These are phyloP conservation scores for Drosophila tanythrix DNA, from an alignment of 2,888 invertebrate genomes.

Conservation along the genomic window DNA sequence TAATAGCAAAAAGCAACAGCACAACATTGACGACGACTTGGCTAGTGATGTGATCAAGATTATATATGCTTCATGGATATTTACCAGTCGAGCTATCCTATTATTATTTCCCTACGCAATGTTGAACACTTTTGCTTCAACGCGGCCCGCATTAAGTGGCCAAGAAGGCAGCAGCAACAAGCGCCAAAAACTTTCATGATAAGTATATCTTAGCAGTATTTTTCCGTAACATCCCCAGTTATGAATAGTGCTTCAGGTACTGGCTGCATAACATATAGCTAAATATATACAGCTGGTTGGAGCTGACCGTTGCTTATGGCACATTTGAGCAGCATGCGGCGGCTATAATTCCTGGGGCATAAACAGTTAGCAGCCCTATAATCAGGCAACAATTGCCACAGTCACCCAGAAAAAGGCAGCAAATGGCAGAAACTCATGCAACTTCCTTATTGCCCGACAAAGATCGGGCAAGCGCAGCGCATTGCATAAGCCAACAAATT, in stretches of 20 bases:
- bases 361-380: slow-evolving; percentile 60
- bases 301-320: slow-evolving; percentile 45
- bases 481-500: slow-evolving; percentile 61
- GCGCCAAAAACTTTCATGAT: neutral
- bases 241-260: slow-evolving; percentile 5
- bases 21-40: neutral
- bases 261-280: slow-evolving; percentile 18
- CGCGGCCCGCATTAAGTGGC: neutral
- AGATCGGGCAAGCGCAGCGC: slow-evolving; percentile 13
- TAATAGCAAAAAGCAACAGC: too few species aligned
- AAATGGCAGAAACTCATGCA: slow-evolving; percentile 4
- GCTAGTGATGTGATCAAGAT: neutral
- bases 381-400: slow-evolving; percentile 71
- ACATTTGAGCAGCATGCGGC: slow-evolving; percentile 39
- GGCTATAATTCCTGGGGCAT: slow-evolving; percentile 30
- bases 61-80: neutral
- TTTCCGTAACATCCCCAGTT: slow-evolving; percentile 21
- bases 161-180: neutral
- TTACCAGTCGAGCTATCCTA: neutral
- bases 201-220: slow-evolving; percentile 26
- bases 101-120: neutral
- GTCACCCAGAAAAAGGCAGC: slow-evolving; percentile 67
- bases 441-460: slow-evolving; percentile 68
- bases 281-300: neutral
- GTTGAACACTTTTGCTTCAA: neutral